Base-by-base conservation (phyloP, 1,140 invertebrate species). In the Euglossa dilemma region DNA sequence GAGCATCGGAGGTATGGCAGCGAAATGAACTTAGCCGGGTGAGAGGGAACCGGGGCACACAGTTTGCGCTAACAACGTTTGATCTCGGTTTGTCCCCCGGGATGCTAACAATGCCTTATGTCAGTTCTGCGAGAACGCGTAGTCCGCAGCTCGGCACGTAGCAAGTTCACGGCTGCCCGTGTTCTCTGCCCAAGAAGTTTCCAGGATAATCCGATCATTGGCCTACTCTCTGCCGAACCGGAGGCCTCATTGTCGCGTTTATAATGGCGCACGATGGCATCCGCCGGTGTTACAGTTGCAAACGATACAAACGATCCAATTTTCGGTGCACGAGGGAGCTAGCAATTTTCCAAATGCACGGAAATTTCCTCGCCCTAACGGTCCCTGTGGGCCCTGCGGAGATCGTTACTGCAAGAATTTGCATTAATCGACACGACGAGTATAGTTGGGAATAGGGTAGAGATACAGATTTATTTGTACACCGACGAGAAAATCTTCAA, bases 81-180 rank as follows among this genome's bases (percentile, higher is more conserved):
- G 86, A 89, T 82, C 86, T 87, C 86, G 80, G 86, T 82, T 80
- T 83, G 86, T 80, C 87, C 86, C 80, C 54, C 18, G 87, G 85
- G 83, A 87, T 18, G 61, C 76, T 89, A 89, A 89, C 87, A 89
- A 89, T 88, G 87, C 87, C 87, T 89, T 89, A 89, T 89, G 87
- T 85, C 86, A 52, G 67, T 89, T 87, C 83, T 56, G 52, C 57
- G 25, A 54, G 47, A 28, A 9, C 47, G n/a, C 18, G 25, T 64
- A 76, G 74, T 75, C 52, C 57, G 45, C 50, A 59, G 64, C 61
- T 25, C 50, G n/a, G 70, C 75, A 67, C 72, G 63, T 69, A 83
- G 69, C 12, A 74, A 72, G 45, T 84, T 73, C 72, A 69, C 59
- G 59, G 50, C 59, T 64, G 75, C 63, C 80, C 77, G 52, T 80